Percentiles rank a stretch among this genome's conserved stretches.
These are phyloP conservation scores for Phlogophora meticulosa DNA, from an alignment of 2,888 invertebrate species.

Conservation along the genomic window DNA sequence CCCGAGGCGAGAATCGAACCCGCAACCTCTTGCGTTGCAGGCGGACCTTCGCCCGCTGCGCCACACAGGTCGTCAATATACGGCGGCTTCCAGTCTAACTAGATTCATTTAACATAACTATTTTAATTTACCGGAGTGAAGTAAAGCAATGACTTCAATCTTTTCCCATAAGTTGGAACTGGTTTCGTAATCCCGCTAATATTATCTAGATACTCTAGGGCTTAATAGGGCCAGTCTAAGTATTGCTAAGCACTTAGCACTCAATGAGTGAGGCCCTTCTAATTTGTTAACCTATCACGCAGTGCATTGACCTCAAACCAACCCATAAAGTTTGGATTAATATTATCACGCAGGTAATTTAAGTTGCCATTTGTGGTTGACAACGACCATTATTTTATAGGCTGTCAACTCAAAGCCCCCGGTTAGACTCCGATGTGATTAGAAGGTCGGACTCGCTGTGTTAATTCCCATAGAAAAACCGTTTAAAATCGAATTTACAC, in stretches of 20 bases:
- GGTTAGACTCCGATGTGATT: neutral
- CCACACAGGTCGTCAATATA: no score
- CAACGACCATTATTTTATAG: constrained; percentile 1
- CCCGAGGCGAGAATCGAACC: no score
- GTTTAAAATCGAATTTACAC: no score
- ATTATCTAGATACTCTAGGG: constrained; percentile 4
- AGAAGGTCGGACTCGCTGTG: neutral
- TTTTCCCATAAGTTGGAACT: constrained; percentile 12
- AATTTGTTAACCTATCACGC: no score
- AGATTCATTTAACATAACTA: neutral
- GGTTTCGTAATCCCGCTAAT: constrained; percentile 10
- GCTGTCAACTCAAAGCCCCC: neutral
- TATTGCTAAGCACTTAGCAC: neutral
- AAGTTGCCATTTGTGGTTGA: neutral
- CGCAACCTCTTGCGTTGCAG: no score
- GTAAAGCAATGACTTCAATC: neutral
- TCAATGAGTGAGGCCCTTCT: neutral
- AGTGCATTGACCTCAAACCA: constrained; percentile 9
- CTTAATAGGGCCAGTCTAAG: neutral
- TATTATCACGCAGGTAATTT: neutral
- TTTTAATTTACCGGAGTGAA: neutral
- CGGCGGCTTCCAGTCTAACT: no score
- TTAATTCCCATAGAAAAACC: no score
- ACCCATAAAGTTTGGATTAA: neutral
- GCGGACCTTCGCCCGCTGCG: no score